These are phyloP conservation scores for Donacobius atricapilla DNA, from an alignment of 2,113 vertebrate genomes.

Conservation along the genomic window DNA sequence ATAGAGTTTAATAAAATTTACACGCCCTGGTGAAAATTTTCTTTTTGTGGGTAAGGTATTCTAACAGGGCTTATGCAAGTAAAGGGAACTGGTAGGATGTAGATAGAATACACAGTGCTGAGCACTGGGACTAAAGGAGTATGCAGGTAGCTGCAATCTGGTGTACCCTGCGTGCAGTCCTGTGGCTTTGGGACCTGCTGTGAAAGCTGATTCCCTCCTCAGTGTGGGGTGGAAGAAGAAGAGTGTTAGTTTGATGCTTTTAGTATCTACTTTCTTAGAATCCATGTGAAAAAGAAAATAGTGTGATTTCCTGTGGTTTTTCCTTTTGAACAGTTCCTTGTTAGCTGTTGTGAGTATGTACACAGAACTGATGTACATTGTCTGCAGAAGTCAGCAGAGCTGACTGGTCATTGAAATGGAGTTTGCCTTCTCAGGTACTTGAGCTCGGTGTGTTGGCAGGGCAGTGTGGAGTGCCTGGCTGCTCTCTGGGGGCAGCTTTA, in stretches of 20 bases:
- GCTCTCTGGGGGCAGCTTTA: neutral
- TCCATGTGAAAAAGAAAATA: neutral
- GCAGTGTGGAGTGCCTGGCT: neutral
- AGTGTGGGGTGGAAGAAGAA: neutral
- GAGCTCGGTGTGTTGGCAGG: neutral
- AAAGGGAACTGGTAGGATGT: neutral
- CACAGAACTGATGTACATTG: neutral
- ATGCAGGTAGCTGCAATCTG: neutral
- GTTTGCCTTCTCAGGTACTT: neutral
- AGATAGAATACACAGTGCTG: neutral
- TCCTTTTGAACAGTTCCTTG: neutral
- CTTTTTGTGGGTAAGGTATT: neutral
- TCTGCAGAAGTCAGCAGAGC: neutral
- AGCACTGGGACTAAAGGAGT: neutral
- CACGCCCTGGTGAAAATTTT: neutral
- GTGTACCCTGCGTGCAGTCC: neutral
- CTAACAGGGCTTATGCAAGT: neutral
- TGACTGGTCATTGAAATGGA: neutral
- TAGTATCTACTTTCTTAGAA: neutral
- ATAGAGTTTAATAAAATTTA: neutral
- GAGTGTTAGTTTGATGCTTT: neutral
- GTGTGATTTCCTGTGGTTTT: neutral
- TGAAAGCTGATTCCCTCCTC: neutral
- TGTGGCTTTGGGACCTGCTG: neutral
- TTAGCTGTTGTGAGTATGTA: neutral